A percentile compares a stretch with the other conserved stretches of the same genome.
Conservation (phyloP, 2,797 vertebrate genomes). For the Propithecus deckenii region DNA sequence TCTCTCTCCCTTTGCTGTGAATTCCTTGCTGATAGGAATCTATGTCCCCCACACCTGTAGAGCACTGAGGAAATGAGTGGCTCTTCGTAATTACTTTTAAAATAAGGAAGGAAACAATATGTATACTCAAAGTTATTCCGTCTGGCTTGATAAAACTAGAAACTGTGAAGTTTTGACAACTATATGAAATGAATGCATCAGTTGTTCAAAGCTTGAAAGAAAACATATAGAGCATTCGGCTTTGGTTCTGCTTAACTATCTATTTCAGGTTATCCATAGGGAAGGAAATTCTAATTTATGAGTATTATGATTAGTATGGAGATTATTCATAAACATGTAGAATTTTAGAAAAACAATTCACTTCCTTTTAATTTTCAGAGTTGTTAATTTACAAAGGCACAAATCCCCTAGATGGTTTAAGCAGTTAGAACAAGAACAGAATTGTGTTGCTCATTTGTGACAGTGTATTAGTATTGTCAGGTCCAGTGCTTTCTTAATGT, state of each 20-base stretch:
- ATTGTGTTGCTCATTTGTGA: constrained; percentile 41
- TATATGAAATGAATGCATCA: not conserved
- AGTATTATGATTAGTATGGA: constrained; percentile 51
- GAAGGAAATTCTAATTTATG: constrained; percentile 57
- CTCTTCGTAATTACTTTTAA: constrained; percentile 21
- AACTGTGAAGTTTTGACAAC: constrained; percentile 7
- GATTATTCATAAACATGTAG: constrained; percentile 56
- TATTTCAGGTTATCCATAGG: constrained; percentile 45
- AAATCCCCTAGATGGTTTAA: constrained; percentile 52
- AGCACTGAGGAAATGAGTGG: not conserved
- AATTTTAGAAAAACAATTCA: constrained; percentile 58
- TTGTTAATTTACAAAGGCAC: constrained; percentile 54
- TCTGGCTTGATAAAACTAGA: not conserved
- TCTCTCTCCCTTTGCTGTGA: not conserved
- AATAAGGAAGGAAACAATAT: not conserved
- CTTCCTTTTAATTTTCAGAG: constrained; percentile 62
- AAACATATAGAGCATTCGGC: constrained; percentile 1
- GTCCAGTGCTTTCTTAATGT: not conserved
- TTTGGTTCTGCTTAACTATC: not conserved
- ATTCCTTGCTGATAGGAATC: not conserved
- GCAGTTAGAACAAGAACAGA: constrained; percentile 46
- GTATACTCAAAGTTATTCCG: not conserved
- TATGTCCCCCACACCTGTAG: not conserved
- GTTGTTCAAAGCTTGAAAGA: not conserved
- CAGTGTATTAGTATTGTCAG: not conserved